Conservation (phyloP, 1,140 invertebrate genomes). For the Daktulosphaira vitifoliae region DNA sequence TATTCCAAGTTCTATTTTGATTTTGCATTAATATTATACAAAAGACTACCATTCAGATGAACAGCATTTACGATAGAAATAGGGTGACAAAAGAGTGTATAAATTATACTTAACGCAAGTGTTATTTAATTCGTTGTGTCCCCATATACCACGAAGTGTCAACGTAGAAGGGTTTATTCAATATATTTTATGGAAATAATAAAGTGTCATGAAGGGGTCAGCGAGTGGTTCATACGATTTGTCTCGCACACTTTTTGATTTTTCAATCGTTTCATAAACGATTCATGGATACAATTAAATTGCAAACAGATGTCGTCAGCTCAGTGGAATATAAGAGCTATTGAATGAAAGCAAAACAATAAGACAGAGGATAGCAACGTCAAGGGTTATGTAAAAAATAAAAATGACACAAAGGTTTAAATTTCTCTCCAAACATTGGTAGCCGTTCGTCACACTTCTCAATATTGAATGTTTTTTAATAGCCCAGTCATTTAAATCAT, state of each 20-base stretch:
- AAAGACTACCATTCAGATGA: no score
- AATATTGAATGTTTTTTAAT: neutral
- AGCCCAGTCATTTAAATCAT: conserved; percentile 5
- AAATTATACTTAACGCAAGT: no score
- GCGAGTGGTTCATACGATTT: conserved; percentile 27
- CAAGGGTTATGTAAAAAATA: neutral
- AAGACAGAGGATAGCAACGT: conserved; percentile 12
- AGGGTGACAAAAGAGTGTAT: no score
- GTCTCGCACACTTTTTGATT: conserved; percentile 21
- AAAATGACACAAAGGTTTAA: conserved; percentile 11
- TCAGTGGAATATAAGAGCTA: neutral
- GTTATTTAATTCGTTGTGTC: no score
- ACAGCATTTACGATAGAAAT: no score
- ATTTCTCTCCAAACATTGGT: conserved; percentile 7
- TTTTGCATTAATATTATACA: no score
- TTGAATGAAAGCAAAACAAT: neutral
- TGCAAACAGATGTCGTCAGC: conserved; percentile 22
- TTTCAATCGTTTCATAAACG: conserved; percentile 29
- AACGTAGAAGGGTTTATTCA: neutral
- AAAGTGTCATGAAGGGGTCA: neutral
- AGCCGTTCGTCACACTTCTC: conserved; percentile 27
- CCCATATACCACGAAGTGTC: no score
- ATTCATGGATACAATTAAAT: conserved; percentile 20
- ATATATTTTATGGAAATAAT: conserved; percentile 30
- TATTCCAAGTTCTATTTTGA: no score